These are phyloP conservation scores for Euwallacea similis DNA, from an alignment of 1,140 invertebrate species.

Conservation along the genomic window DNA sequence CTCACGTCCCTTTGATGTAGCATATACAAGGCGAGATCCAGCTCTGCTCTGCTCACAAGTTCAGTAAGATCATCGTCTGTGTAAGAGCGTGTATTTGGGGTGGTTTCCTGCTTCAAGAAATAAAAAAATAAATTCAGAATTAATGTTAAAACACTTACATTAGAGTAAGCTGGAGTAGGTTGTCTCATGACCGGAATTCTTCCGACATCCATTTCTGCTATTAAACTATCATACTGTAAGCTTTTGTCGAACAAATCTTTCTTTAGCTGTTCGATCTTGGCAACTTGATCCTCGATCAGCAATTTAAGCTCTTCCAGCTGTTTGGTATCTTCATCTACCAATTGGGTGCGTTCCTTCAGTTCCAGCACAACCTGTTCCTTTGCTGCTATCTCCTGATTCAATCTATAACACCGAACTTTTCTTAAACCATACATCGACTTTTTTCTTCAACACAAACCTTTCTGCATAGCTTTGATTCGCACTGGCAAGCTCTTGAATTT, in stretches of 20 bases:
- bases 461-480: conserved; percentile 33
- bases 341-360: conserved; percentile 58
- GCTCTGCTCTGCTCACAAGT: conserved; percentile 61
- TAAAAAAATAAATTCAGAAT: neutral
- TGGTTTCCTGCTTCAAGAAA: neutral
- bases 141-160: neutral
- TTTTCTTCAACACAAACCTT: conserved; percentile 10
- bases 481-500: conserved; percentile 34
- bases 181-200: conserved; percentile 37
- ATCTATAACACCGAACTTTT: conserved; percentile 7
- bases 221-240: conserved; percentile 59
- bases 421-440: neutral
- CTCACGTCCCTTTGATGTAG: conserved; percentile 84
- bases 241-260: conserved; percentile 63
- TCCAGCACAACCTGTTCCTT: conserved; percentile 44
- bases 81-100: conserved; percentile 3
- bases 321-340: conserved; percentile 60
- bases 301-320: conserved; percentile 57
- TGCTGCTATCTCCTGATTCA: conserved; percentile 22
- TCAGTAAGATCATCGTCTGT: conserved; percentile 42
- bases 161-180: conserved; percentile 13
- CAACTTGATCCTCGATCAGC: conserved; percentile 65
- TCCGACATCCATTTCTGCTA: conserved; percentile 51
- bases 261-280: conserved; percentile 68
- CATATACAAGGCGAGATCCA: conserved; percentile 82